Base-by-base conservation (phyloP, 2,888 invertebrate genomes). In the Aspidiotus rigidus region DNA sequence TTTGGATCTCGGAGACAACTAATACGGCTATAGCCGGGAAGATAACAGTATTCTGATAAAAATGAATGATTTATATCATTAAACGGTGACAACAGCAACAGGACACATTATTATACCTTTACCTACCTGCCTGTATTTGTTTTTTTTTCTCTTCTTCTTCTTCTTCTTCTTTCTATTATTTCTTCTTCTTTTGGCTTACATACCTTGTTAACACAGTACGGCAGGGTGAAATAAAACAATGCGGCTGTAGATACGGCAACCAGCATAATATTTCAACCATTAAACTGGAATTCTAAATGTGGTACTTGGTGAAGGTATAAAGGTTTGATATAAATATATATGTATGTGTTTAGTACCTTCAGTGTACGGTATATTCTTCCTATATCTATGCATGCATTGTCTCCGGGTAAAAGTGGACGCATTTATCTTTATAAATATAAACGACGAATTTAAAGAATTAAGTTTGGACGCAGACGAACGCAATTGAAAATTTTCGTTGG, bases 31-130 rank as follows among this genome's bases (percentile, higher is more conserved):
- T 42, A 60, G 64, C 53, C 64, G 64, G 59, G 42, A 57, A 66
- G 66, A 66, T 66, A 66, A 66, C 59, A 66, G 59, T 49, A 41
- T 60, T 57, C 66, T 66, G 66, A 66, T 66, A 66, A 66, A 66
- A 66, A 66, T 66, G 66, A 66, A 66, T 66, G 66, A 66, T 66
- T 66, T 66, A 66, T 66, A 66, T 66, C 66, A 66, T 66, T 66
- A 59, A 66, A 66, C 66, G 66, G 66, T 66, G 66, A 66, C 66
- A 66, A 66, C 66, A 66, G 66, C 66, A 60, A 66, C 66, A 66
- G 66, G 66, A 66, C 66, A 66, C 66, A 60, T 66, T 66, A 66
- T 66, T 66, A 66, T 66, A 60, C 59, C 60, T 57, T 13, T 66
- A 59, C 44, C 57, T 64, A 56, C 56, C 42, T 64, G 28, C 64